Conservation (phyloP, 1,140 invertebrate species). For the Dufourea novaeangliae region DNA sequence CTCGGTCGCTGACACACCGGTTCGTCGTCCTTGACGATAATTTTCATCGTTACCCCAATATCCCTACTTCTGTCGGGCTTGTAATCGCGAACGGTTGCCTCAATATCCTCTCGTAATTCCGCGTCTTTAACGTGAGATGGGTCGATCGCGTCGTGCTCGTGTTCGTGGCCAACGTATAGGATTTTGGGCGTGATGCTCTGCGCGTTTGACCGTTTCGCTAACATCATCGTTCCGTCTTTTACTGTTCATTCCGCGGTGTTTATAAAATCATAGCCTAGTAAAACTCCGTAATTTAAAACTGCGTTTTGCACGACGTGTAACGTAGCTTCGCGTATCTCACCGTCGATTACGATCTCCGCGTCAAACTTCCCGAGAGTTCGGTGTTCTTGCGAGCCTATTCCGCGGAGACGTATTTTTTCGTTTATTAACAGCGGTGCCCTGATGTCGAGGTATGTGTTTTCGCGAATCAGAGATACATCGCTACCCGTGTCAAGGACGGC, state of each 20-base stretch:
- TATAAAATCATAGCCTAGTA: neutral
- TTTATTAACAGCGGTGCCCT: too few relatives aligned
- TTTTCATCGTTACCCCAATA: neutral
- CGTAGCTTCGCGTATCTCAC: neutral
- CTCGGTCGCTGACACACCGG: neutral
- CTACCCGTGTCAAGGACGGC: neutral
- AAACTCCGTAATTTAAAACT: neutral
- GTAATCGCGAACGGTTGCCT: neutral
- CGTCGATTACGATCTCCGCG: slow-evolving; percentile 6
- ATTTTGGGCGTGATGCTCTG: too few relatives aligned
- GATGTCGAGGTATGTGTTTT: too few relatives aligned
- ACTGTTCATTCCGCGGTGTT: neutral
- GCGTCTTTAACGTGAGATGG: neutral
- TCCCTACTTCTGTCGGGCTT: neutral
- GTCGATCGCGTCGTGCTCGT: neutral
- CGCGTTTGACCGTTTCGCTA: too few relatives aligned
- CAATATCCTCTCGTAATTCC: neutral
- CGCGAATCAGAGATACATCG: too few relatives aligned
- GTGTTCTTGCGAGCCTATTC: too few relatives aligned
- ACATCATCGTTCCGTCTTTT: neutral
- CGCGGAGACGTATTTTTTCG: too few relatives aligned
- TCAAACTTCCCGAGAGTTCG: slow-evolving; percentile 9
- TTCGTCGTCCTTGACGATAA: neutral
- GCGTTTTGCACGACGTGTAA: neutral
- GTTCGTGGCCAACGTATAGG: too few relatives aligned